These are phyloP conservation scores for Apis mellifera DNA, from an alignment of 1,140 invertebrate species.

Conservation along the genomic window Amel_HAv3.1 CM009937.2:6940501-6941000, in stretches of 20 bases:
- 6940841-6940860: neutral
- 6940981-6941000: too few relatives aligned
- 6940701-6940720: neutral
- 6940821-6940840: neutral
- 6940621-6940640: neutral
- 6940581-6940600: neutral
- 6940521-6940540: conserved; percentile 7
- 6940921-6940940: neutral
- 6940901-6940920: neutral
- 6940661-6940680: conserved; percentile 20
- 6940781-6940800: neutral
- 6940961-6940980: too few relatives aligned
- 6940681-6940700: neutral
- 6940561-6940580: neutral
- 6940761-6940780: neutral
- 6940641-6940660: neutral
- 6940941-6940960: too few relatives aligned
- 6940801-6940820: neutral
- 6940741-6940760: neutral
- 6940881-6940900: neutral
- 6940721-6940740: neutral
- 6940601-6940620: neutral
- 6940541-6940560: conserved; percentile 13
- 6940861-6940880: neutral
- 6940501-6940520: neutral